These are phyloP conservation scores for Solea solea DNA, from an alignment of 2,113 vertebrate species.

Conservation along the genomic window DNA sequence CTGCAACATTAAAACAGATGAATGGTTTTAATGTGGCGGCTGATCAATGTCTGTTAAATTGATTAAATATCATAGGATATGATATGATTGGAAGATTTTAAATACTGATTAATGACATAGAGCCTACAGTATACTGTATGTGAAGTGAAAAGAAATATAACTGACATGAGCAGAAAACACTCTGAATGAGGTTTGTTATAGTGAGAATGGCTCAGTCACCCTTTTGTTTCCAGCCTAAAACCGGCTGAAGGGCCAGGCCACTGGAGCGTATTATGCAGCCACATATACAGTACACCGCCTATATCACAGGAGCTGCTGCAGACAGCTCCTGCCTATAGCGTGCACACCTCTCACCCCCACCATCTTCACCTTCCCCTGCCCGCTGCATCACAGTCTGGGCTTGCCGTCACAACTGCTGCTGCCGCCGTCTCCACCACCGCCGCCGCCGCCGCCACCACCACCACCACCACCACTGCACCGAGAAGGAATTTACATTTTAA, in stretches of 20 bases:
- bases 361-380: constrained; percentile 60
- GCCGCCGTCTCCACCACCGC: not conserved
- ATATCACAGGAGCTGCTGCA: constrained; percentile 43
- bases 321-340: constrained; percentile 62
- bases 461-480: constrained; percentile 62
- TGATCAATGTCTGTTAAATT: not conserved
- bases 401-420: constrained; percentile 36
- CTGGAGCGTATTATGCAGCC: constrained; percentile 46
- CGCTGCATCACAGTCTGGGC: constrained; percentile 73
- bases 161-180: not conserved
- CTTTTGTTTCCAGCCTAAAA: constrained; percentile 58
- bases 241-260: constrained; percentile 41
- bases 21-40: too few relatives aligned
- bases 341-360: constrained; percentile 61
- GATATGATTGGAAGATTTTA: not conserved
- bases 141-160: not conserved
- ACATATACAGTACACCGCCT: constrained; percentile 52
- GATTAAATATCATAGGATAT: not conserved
- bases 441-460: not conserved
- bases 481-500: constrained; percentile 88
- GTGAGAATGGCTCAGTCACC: constrained; percentile 22
- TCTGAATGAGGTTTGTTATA: constrained; percentile 25
- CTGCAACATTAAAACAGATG: too few relatives aligned
- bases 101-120: not conserved
- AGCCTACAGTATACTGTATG: not conserved